These are phyloP conservation scores for Octomys mimax DNA, from an alignment of 2,797 vertebrate species.

Conservation along the genomic window DNA sequence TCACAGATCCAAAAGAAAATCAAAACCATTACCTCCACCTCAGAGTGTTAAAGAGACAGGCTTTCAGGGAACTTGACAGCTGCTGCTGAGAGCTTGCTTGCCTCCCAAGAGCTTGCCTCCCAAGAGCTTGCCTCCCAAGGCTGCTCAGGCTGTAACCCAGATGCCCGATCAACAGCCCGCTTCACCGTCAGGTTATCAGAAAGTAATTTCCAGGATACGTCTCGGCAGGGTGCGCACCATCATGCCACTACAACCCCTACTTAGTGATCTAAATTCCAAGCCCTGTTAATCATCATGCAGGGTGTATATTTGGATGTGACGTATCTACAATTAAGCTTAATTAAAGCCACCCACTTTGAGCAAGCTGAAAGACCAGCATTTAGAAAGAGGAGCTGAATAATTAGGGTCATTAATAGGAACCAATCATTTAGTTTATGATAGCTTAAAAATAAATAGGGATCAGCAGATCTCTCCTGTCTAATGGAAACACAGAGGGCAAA, in stretches of 20 bases:
- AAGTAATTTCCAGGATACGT: conserved; percentile 78
- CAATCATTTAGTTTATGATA: conserved; percentile 82
- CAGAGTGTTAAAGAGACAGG: not conserved
- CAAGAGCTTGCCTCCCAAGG: not conserved
- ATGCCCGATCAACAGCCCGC: conserved; percentile 77
- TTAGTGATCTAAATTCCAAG: conserved; percentile 88
- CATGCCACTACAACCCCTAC: conserved; percentile 80
- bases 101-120: not conserved
- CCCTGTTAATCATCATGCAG: conserved; percentile 86
- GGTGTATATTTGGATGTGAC: conserved; percentile 83
- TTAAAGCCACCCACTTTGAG: conserved; percentile 88
- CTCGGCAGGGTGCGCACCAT: conserved; percentile 74
- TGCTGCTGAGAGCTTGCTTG: not conserved
- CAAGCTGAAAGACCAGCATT: conserved; percentile 88
- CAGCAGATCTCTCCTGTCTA: conserved; percentile 58
- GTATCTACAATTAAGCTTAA: conserved; percentile 88
- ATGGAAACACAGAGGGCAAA: not conserved
- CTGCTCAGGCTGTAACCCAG: conserved; percentile 65
- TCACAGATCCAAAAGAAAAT: not conserved
- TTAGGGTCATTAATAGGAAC: conserved; percentile 87
- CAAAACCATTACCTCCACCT: not conserved
- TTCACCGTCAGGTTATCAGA: conserved; percentile 81
- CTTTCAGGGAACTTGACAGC: not conserved
- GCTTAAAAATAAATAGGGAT: conserved; percentile 46
- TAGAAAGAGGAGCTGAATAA: conserved; percentile 88